A percentile compares a stretch with the other conserved stretches of the same genome.
Evolutionary conservation across 2,888 invertebrate genomes (phyloP).

Genomic region (Lumbricus terrestris): DNA sequence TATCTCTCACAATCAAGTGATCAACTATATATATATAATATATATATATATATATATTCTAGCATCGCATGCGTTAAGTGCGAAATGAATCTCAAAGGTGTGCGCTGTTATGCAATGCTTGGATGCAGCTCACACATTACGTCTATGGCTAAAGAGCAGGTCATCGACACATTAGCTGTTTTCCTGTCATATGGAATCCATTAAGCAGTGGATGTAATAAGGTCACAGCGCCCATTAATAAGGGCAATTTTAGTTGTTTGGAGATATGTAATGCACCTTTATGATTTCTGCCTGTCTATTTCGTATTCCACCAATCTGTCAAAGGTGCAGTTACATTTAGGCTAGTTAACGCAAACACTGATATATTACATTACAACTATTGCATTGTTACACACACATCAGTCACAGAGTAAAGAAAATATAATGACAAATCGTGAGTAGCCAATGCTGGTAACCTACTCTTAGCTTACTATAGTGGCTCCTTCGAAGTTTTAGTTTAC

Average conservation of each 20-base stretch:
- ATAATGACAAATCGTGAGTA: no score
- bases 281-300: neutral
- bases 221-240: neutral
- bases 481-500: neutral
- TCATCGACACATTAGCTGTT: no score
- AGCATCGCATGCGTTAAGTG: no score
- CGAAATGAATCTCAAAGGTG: neutral
- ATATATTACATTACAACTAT: neutral
- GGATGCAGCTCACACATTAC: neutral
- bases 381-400: neutral
- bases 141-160: no score
- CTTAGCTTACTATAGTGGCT: neutral
- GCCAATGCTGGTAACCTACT: neutral
- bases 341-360: no score
- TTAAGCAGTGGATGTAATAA: neutral
- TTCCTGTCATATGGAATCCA: neutral
- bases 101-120: neutral
- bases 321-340: neutral
- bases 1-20: no score
- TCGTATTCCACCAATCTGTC: neutral
- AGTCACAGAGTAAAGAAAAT: no score
- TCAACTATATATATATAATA: no score
- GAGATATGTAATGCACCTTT: neutral
- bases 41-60: no score
- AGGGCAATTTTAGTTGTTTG: neutral